Evolutionary conservation across 2,888 invertebrate genomes (phyloP), one percentile per base, ranked within the genome.

Genomic region (Cephus nigrinus): DNA sequence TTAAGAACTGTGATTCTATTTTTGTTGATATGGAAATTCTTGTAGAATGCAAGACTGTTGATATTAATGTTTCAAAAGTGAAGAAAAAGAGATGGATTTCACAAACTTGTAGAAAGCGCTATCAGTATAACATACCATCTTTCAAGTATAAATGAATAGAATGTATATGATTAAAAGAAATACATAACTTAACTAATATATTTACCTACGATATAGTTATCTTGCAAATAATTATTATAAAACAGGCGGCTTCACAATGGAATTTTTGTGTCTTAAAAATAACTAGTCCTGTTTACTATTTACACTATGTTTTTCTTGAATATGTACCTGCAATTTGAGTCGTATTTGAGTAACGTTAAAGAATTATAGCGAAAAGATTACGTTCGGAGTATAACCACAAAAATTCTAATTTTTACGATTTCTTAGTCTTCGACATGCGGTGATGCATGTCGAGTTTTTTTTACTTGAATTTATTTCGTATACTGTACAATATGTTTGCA

Each of bases 211-310:
- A 80, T 81, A 80, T 87, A 87, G 84, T 83, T 82, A 81, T 84
- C 84, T 84, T 80, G 83, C 85, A 86, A 84, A 84, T 85, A 86
- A 15, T 40, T 40, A 40, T 40, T 40, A 23, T 40, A 40, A 1
- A 23, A 40, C 40, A 23, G 40, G 23, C 12, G 12, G 15, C 40
- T 40, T 40, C 40, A 5, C 5, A 40, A 15, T 23, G 40, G 40
- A 40, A 83, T 88, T 85, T 88, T 87, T 86, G 81, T 87, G 86
- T 88, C 85, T 88, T 86, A 83, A 78, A 82, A 86, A 80, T 83
- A 82, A 82, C 84, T 85, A 84, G 85, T 86, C 83, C 84, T 85
- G 81, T 83, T 75, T 84, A 83, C 85, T 81, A 86, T 82, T 83
- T 83, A 80, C 75, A 81, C 80, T 82, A 83, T 40, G 2, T 23